Conservation (phyloP, 1,140 invertebrate genomes). For the Trichonephila clavipes region DNA sequence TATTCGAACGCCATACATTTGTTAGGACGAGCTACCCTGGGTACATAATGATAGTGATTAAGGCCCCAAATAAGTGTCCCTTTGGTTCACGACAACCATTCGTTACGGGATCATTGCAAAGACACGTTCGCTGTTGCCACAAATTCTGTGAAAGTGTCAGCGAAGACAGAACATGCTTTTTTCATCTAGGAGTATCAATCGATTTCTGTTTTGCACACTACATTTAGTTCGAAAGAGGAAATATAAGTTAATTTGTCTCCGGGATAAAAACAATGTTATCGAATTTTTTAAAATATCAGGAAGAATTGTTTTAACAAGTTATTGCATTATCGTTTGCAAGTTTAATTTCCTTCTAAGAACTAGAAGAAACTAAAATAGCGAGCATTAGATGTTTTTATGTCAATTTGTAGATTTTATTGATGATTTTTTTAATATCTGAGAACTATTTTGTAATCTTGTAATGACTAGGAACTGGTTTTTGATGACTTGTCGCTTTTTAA, state of each 20-base stretch:
- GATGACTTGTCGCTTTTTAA: too few relatives aligned
- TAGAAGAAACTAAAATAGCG: too few relatives aligned
- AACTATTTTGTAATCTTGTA: too few relatives aligned
- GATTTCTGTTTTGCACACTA: not conserved
- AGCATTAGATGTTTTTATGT: too few relatives aligned
- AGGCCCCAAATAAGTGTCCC: not conserved
- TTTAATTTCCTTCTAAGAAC: too few relatives aligned
- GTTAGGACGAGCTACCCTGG: not conserved
- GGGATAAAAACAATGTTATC: too few relatives aligned
- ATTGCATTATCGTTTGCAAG: too few relatives aligned
- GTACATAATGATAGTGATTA: slow-evolving; percentile 1
- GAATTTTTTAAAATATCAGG: not conserved
- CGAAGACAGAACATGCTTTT: not conserved
- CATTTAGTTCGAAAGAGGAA: not conserved
- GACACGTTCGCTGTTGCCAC: not conserved
- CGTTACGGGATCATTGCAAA: not conserved
- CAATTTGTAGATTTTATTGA: too few relatives aligned
- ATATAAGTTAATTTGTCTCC: too few relatives aligned
- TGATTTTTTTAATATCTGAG: too few relatives aligned
- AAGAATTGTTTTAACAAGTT: too few relatives aligned
- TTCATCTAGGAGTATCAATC: not conserved
- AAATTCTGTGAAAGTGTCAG: not conserved
- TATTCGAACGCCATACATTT: not conserved
- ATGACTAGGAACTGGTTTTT: too few relatives aligned
- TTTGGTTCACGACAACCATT: not conserved